Base-by-base conservation (phyloP, 2,113 vertebrate genomes). In the Apus apus region DNA sequence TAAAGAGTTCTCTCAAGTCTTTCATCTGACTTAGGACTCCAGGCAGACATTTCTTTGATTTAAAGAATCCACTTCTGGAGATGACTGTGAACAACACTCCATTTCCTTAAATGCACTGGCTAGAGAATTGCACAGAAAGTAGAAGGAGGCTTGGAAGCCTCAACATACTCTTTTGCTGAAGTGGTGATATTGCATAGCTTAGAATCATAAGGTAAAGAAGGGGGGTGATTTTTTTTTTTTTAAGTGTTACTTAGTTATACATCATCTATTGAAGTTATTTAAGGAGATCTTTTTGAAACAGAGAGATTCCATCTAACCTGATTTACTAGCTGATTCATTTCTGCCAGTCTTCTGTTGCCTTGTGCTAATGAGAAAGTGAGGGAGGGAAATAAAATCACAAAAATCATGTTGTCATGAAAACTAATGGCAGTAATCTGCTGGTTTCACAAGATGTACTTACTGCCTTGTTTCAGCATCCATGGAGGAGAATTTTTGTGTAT, bases 41-140 rank as follows among this genome's bases (percentile, higher is more conserved):
- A 80, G 40, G 50, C 46, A 86, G 90, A 51, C 14, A n/a, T 88
- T 88, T 86, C 32, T 72, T 94, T 92, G 46, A 80, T 66, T 70
- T 76, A 73, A 90, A 94, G 64, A 86, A 94, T 74, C 29, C 22
- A 80, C 56, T 90, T 92, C 82, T 88, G 25, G 75, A 92, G 85
- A 38, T 62, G 88, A 70, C 50, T 46, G 21, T 78, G 50, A 91
- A 64, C 17, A 88, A 84, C 30, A 66, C 17, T 85, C 45, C 6
- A 21, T 94, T 92, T 96, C 68, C 62, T 91, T 90, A 95, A 91
- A 95, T 62, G 46, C 8, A 50, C 27, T 50, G 30, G 10, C 13
- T 61, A 73, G 22, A 85, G 75, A 87, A 73, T 15, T 53, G 27
- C 16, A 46, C 15, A 85, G 67, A 48, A 78, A 54, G 13, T 29